Evolutionary conservation across 1,140 invertebrate genomes (phyloP), one percentile per base, ranked within the genome.

Genomic region (Ceratitis capitata): DNA sequence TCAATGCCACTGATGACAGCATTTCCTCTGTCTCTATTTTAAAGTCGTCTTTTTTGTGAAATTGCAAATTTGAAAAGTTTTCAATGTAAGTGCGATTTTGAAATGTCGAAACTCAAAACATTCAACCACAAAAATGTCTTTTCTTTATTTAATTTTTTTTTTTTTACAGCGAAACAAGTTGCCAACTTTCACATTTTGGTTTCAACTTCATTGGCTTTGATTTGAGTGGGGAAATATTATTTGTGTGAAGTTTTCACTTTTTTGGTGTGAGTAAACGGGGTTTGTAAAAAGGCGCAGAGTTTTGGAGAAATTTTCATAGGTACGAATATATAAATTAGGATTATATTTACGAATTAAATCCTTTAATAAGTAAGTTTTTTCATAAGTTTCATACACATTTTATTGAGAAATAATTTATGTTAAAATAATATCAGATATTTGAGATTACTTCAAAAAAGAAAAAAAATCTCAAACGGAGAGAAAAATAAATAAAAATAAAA

Each of bases 41-140:
- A 19, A 5, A 78, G 35, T n/a, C 14, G 19, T 23, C 42, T 39
- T 69, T 35, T 69, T 78, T 78, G 16, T 78, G n/a, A 78, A 78
- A 78, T 35, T 78, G 39, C 69, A 45, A 78, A 78, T 78, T 78
- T 45, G 69, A 78, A 78, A 78, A 78, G 69, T 78, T 78, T 78
- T 78, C 69, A 78, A 78, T 78, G 39, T 78, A 78, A 78, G 69
- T 78, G 69, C 39, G 69, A 78, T 78, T 78, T 78, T 78, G 69
- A 78, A 78, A 78, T 78, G 69, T 45, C 39, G 69, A 78, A 78
- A 78, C 69, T 78, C 69, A 47, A 78, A 78, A 78, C 69, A 78
- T 78, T 78, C 39, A 78, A 78, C 69, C 69, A 78, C 69, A 78
- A 78, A 78, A 45, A 45, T 35, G 69, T 78, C 45, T 78, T 45